Percentiles rank a stretch among this genome's conserved stretches.
phyloP scores from a whole-genome alignment of 2,113 vertebrate species.

The Sinocyclocheilus grahami region DNA sequence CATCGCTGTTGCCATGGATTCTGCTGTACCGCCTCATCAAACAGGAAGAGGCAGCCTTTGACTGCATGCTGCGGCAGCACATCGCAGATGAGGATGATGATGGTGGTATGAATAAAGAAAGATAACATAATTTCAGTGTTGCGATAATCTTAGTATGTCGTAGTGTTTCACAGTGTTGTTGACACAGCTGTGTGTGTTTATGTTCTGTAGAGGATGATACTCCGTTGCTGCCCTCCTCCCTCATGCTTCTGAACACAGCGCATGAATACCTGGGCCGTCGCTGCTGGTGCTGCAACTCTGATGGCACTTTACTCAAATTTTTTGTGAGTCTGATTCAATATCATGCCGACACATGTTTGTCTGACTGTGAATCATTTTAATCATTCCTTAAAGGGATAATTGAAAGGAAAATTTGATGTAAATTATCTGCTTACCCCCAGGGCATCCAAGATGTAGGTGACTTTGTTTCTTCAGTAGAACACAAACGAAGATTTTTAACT shows the following conservation, averaged over 20 bases:
- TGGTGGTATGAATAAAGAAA: constrained; percentile 73
- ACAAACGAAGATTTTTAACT: too few relatives aligned
- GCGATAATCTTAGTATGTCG: background rate
- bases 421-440: too few relatives aligned
- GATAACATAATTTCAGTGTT: background rate
- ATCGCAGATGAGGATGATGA: constrained; percentile 79
- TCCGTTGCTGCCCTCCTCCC: constrained; percentile 90
- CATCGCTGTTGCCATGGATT: constrained; percentile 94
- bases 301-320: constrained; percentile 91
- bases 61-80: constrained; percentile 83
- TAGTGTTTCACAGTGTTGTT: background rate
- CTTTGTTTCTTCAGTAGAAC: too few relatives aligned
- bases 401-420: too few relatives aligned
- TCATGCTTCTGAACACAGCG: constrained; percentile 94
- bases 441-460: too few relatives aligned
- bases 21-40: constrained; percentile 90
- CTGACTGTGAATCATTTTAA: background rate
- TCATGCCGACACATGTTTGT: background rate
- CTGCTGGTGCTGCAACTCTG: constrained; percentile 92
- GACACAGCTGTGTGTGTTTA: constrained; percentile 35
- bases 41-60: constrained; percentile 88
- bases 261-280: constrained; percentile 94
- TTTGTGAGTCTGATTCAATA: constrained; percentile 80
- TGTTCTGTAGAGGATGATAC: constrained; percentile 74
- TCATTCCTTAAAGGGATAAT: background rate